phyloP scores from a whole-genome alignment of 2,113 vertebrate genomes.

The Esox niger region DNA sequence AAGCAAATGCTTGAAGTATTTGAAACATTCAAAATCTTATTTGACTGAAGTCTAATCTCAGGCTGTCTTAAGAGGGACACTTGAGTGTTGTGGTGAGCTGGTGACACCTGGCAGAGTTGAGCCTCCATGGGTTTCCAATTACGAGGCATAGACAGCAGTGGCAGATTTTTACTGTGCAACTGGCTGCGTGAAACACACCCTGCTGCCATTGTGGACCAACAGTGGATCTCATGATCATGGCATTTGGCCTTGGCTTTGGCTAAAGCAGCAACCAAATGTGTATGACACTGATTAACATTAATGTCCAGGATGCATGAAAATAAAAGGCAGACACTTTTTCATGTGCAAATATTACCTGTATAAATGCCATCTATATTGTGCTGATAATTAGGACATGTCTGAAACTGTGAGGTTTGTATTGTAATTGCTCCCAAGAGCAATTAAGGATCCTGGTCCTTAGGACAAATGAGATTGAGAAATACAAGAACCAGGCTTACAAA shows the following conservation, averaged over 20 bases:
- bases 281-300: constrained; percentile 11
- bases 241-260: constrained; percentile 51
- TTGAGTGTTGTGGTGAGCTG: constrained; percentile 24
- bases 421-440: too few relatives aligned
- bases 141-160: constrained; percentile 40
- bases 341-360: too few relatives aligned
- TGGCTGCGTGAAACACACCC: constrained; percentile 24
- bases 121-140: constrained; percentile 48
- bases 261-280: constrained; percentile 39
- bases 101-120: constrained; percentile 47
- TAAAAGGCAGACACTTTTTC: too few relatives aligned
- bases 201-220: constrained; percentile 6
- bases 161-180: constrained; percentile 61
- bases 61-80: constrained; percentile 22
- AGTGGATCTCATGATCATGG: constrained; percentile 28
- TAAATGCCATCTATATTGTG: too few relatives aligned
- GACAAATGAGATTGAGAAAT: too few relatives aligned
- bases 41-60: background rate
- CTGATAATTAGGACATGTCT: too few relatives aligned
- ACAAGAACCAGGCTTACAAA: too few relatives aligned
- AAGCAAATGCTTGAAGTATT: too few relatives aligned
- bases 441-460: too few relatives aligned
- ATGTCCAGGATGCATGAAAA: background rate
- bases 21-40: too few relatives aligned
- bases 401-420: too few relatives aligned